Percentiles rank a stretch among this genome's conserved stretches.
Conservation (phyloP, 2,797 vertebrate genomes). For the Synanceia verrucosa region DNA sequence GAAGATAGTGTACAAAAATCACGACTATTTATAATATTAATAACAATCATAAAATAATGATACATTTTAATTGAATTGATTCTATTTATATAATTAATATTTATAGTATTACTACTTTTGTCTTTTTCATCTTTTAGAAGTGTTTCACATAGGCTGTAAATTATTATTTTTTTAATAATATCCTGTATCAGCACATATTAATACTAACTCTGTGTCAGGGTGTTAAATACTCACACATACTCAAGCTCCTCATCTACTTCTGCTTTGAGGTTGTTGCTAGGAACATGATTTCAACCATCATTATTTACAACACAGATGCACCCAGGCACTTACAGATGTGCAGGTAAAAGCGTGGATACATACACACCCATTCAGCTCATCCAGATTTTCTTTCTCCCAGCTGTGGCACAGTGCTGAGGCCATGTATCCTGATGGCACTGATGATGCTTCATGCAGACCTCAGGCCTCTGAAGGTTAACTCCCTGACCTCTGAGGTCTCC, state of each 20-base stretch:
- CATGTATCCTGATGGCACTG: constrained; percentile 77
- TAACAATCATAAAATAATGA: no score
- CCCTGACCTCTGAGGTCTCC: constrained; percentile 58
- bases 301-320: constrained; percentile 50
- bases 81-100: not conserved
- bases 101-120: not conserved
- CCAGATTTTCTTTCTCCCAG: constrained; percentile 47
- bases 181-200: accelerated
- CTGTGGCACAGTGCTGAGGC: constrained; percentile 56
- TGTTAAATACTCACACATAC: not conserved
- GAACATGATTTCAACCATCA: constrained; percentile 37
- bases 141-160: not conserved
- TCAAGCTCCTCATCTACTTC: constrained; percentile 7
- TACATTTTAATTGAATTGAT: not conserved
- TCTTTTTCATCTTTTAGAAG: not conserved
- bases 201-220: not conserved
- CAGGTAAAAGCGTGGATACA: constrained; percentile 33
- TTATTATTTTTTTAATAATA: not conserved
- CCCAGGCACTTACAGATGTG: constrained; percentile 57
- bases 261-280: constrained; percentile 20
- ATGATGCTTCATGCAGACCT: constrained; percentile 74
- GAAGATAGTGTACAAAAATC: not conserved
- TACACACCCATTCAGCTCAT: constrained; percentile 35
- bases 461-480: constrained; percentile 74
- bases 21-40: not conserved